Evolutionary conservation across 2,113 vertebrate species (phyloP), one percentile per base, ranked within the genome.

Genomic region (Oenanthe oenanthe): DNA sequence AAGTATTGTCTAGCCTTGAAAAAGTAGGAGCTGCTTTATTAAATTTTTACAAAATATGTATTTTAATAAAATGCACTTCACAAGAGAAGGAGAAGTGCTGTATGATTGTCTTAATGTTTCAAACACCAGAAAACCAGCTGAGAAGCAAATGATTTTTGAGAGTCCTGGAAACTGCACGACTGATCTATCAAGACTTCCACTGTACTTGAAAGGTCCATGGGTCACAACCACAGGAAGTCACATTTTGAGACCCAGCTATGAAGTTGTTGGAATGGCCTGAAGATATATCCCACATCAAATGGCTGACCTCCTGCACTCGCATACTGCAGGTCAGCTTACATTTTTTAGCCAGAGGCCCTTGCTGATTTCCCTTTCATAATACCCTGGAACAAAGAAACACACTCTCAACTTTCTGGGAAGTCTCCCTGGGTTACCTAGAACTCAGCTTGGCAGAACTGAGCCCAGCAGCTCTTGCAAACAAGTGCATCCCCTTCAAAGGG

Each of bases 341-440:
- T 88, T 96, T 97, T 95, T 92, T 97, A 97, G 97, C 97, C 89
- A 65, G 95, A 97, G 96, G 96, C 87, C 82, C 92, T 94, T 85
- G 73, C 93, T 72, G 84, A 96, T 89, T 89, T 96, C 90, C 86
- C 93, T 97, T 96, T 97, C 89, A 56, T 93, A 97, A 94, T 94
- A 79, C 53, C 82, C 79, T 68, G 82, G 78, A 97, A 98, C 96
- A 98, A 98, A 98, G 97, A 62, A 77, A 74, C 54, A 62, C 34
- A n/a, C 84, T 65, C 91, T 95, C 88, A 65, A 81, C 88, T 97
- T 95, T 91, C 81, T 94, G 94, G 91, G 95, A 96, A 97, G 93
- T 68, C 91, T 97, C 88, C 40, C 94, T 96, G 95, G 84, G 89
- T 83, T 95, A 96, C 85, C 97, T 96, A 92, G 97, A 97, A 97